Conservation (phyloP, 1,140 invertebrate species). For the Temnothorax curvispinosus region DNA sequence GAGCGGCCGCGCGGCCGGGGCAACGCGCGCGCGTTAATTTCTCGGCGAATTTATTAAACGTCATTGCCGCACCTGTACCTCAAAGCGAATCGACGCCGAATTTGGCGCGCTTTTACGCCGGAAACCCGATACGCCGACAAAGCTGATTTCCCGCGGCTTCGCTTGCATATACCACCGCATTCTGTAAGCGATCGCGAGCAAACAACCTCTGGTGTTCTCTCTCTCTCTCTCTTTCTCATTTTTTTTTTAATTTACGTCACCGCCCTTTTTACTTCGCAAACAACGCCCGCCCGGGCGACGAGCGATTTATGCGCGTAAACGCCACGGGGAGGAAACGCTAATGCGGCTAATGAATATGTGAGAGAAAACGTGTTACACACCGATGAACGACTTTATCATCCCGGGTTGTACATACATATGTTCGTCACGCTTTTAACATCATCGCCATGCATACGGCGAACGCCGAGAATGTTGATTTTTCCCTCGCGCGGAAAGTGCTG, state of each 20-base stretch:
- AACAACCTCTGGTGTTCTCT: conserved; percentile 36
- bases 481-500: background rate
- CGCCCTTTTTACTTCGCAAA: conserved; percentile 63
- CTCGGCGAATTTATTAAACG: conserved; percentile 76
- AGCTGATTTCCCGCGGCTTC: conserved; percentile 52
- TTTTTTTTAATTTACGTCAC: conserved; percentile 12
- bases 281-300: conserved; percentile 7
- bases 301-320: conserved; percentile 66
- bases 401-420: conserved; percentile 21
- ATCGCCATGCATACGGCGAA: conserved; percentile 12
- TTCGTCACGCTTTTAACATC: conserved; percentile 33
- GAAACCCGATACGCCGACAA: conserved; percentile 66
- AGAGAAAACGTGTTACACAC: conserved; percentile 21
- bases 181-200: conserved; percentile 63
- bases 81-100: conserved; percentile 54
- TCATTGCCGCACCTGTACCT: conserved; percentile 51
- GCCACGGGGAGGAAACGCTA: conserved; percentile 31
- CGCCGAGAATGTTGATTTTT: conserved; percentile 17
- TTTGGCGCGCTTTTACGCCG: conserved; percentile 47
- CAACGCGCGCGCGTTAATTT: conserved; percentile 61
- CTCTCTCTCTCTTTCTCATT: background rate
- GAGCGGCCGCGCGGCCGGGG: background rate
- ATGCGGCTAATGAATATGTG: conserved; percentile 54
- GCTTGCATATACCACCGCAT: conserved; percentile 23
- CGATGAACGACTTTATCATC: conserved; percentile 47